Evolutionary conservation across 2,888 invertebrate species (phyloP).

Genomic region (Morpho helenor): DNA sequence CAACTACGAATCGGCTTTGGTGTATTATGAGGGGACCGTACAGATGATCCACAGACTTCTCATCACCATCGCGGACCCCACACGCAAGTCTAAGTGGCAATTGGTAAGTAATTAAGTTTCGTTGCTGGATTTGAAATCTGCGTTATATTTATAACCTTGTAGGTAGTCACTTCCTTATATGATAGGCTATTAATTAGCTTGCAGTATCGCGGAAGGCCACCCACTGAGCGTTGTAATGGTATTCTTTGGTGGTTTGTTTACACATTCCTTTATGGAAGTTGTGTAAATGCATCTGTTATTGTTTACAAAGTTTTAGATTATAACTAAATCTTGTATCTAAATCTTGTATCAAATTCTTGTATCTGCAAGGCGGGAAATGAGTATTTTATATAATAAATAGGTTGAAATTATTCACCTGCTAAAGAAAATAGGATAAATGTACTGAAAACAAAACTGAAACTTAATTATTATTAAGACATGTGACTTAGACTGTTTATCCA

Average conservation of each 20-base stretch:
- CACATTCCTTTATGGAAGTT: constrained; percentile 23
- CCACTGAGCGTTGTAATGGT: constrained; percentile 37
- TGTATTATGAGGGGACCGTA: constrained; percentile 95
- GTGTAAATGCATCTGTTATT: not conserved
- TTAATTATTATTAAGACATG: too few relatives aligned
- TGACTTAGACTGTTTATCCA: too few relatives aligned
- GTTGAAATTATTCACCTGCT: too few relatives aligned
- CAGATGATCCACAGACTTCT: constrained; percentile 94
- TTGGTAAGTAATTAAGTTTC: constrained; percentile 79
- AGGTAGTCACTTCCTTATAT: constrained; percentile 59
- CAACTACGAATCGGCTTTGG: constrained; percentile 95
- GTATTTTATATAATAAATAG: too few relatives aligned
- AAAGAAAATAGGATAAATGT: too few relatives aligned
- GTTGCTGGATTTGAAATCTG: constrained; percentile 15
- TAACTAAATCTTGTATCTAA: too few relatives aligned
- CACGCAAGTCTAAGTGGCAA: constrained; percentile 93
- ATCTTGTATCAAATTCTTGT: too few relatives aligned
- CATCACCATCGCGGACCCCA: constrained; percentile 87
- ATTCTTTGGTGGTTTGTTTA: constrained; percentile 40
- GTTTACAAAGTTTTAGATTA: not conserved
- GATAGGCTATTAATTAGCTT: constrained; percentile 62
- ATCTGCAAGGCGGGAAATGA: too few relatives aligned
- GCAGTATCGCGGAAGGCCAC: constrained; percentile 63
- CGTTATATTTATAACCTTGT: constrained; percentile 59
- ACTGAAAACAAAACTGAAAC: too few relatives aligned